Conservation (phyloP, 2,888 invertebrate genomes). For the Mythimna loreyi region DNA sequence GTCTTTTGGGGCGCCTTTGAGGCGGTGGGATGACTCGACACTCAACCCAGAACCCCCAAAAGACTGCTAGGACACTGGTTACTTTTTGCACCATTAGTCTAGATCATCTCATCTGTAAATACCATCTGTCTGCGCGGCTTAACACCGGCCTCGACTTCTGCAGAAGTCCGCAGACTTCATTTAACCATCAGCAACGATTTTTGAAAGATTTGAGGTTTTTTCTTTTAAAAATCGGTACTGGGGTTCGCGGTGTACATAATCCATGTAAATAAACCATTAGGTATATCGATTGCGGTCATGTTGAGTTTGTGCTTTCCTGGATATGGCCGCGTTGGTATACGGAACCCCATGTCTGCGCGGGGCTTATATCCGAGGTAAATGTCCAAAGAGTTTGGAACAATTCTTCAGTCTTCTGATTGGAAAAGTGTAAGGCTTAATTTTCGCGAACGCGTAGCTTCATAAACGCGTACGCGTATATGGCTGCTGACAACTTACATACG, state of each 20-base stretch:
- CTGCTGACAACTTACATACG: too few relatives aligned
- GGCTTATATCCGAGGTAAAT: conserved; percentile 11
- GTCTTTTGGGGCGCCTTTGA: conserved; percentile 30
- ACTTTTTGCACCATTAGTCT: conserved; percentile 44
- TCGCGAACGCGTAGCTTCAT: too few relatives aligned
- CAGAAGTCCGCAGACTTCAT: conserved; percentile 16
- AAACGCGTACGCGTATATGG: too few relatives aligned
- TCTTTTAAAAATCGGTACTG: conserved; percentile 1
- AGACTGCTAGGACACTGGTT: conserved; percentile 41
- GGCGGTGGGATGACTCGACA: conserved; percentile 49
- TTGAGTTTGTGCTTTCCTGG: conserved; percentile 40
- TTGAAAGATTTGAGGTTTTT: neutral
- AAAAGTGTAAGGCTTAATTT: neutral
- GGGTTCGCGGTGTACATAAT: conserved; percentile 9
- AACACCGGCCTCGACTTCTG: too few relatives aligned
- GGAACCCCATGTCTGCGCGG: conserved; percentile 2
- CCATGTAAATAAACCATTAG: conserved; percentile 37
- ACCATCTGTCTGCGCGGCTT: conserved; percentile 12
- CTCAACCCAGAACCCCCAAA: conserved; percentile 35
- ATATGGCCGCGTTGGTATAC: conserved; percentile 27
- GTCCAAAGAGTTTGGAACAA: neutral
- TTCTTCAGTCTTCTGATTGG: neutral
- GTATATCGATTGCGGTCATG: conserved; percentile 12
- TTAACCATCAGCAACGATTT: neutral
- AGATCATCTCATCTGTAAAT: conserved; percentile 32